A percentile compares a stretch with the other conserved stretches of the same genome.
Conservation (phyloP, 2,113 vertebrate genomes). For the Paedocypris sp. region DNA sequence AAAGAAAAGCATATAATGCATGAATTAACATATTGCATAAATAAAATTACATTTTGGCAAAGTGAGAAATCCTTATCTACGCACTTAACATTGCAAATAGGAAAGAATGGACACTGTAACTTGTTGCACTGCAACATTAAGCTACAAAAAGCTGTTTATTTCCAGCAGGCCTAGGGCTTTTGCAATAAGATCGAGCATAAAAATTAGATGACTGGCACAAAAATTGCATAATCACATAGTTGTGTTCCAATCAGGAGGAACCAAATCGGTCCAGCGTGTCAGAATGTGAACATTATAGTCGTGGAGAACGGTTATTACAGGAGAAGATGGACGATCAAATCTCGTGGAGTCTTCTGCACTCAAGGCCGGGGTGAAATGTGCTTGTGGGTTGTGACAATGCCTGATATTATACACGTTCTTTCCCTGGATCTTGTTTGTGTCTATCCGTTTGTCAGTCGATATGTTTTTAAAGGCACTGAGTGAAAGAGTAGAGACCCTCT, state of each 20-base stretch:
- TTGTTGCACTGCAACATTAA: too few relatives aligned
- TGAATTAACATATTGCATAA: too few relatives aligned
- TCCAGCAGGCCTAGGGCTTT: too few relatives aligned
- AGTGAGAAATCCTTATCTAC: too few relatives aligned
- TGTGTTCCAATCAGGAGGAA: background rate
- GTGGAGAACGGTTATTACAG: background rate
- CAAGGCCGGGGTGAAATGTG: background rate
- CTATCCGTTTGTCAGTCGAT: background rate
- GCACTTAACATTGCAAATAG: too few relatives aligned
- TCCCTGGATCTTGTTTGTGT: background rate
- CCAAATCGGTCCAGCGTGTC: background rate
- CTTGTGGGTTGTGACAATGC: slow-evolving; percentile 1
- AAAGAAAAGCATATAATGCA: too few relatives aligned
- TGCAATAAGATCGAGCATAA: too few relatives aligned
- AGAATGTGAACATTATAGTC: background rate
- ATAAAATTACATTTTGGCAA: too few relatives aligned
- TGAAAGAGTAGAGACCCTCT: background rate
- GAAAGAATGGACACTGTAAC: too few relatives aligned
- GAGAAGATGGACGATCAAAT: background rate
- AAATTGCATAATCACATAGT: too few relatives aligned
- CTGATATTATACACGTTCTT: background rate
- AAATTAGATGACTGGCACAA: too few relatives aligned
- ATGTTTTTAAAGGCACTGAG: slow-evolving; percentile 5
- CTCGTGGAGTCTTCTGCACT: background rate
- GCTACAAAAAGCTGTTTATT: too few relatives aligned